Evolutionary conservation across 2,113 vertebrate genomes (phyloP), one percentile per base, ranked within the genome.

Genomic region (Syrrhaptes paradoxus): DNA sequence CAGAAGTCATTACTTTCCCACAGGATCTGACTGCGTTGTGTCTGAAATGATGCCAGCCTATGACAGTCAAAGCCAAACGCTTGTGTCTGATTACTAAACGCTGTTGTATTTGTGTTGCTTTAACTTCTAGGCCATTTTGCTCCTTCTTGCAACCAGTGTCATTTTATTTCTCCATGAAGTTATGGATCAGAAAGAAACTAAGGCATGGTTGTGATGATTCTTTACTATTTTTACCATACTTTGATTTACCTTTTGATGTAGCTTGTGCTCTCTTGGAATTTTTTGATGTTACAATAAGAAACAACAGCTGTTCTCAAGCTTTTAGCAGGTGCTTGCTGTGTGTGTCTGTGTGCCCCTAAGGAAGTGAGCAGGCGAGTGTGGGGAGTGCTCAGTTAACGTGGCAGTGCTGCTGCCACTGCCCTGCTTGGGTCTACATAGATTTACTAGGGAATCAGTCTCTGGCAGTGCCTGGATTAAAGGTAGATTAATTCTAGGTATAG

Each of bases 291-390:
- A 22, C 15, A 31, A 2, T 4, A 13, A 59, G 22, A 46, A 88
- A 11, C 24, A 74, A 36, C 19, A 65, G 46, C 45, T 51, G 63
- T 62, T 72, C 8, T 87, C 25, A 24, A 25, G 75, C 45, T 76
- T 62, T 34, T 51, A 65, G 58, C 11, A 51, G 49, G 38, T 79
- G 43, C 29, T 83, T 0, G 0, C 31, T 52, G 5, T 49, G 46
- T 46, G 43, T 48, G 32, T 43, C 36, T 62, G 36, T 24, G 18
- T 0, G 1, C 24, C 21, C 0, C 0, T 55, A 34, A 32, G 0
- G 0, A 78, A 46, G 45, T 17, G 11, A 45, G 49, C 45, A 31
- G 34, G 20, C 0, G 0, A 38, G 45, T 7, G 14, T 43, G 43
- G 52, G 46, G 46, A 36, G 43, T 48, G 28, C 77, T 76, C n/a